Percentiles rank a stretch among this genome's conserved stretches.
Evolutionary conservation across 2,113 vertebrate genomes (phyloP).

Genomic region (Lasiurus cinereus): DNA sequence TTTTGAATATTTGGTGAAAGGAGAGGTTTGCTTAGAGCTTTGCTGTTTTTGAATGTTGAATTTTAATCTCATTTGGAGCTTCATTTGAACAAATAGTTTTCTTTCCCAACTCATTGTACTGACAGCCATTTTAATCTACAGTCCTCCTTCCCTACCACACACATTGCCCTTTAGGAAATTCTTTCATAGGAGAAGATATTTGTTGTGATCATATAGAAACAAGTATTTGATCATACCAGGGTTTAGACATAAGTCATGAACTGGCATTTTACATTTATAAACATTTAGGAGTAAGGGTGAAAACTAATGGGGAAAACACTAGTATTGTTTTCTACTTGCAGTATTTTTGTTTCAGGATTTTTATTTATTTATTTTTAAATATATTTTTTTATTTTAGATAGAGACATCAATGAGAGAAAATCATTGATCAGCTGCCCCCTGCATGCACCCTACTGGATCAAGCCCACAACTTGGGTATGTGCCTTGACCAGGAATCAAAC

Average conservation of each 20-base stretch:
- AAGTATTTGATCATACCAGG: not conserved
- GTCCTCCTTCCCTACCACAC: not conserved
- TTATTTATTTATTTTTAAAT: not conserved
- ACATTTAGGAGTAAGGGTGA: not conserved
- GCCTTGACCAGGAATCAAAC: too few species aligned
- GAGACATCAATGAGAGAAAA: not conserved
- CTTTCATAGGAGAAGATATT: not conserved
- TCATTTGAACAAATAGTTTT: conserved; percentile 53
- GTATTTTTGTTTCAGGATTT: not conserved
- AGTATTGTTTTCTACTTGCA: conserved; percentile 32
- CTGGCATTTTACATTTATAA: conserved; percentile 52
- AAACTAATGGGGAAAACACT: not conserved
- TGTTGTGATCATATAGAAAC: not conserved
- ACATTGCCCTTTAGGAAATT: not conserved
- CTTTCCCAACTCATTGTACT: not conserved
- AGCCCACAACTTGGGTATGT: too few species aligned
- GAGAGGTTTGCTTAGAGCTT: conserved; percentile 17
- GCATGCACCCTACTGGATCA: too few species aligned
- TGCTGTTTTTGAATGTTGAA: not conserved
- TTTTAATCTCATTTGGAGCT: conserved; percentile 51
- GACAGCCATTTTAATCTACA: not conserved
- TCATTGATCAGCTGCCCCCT: too few species aligned
- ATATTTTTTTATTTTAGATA: not conserved
- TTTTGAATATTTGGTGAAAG: conserved; percentile 52
- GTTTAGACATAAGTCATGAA: not conserved